Conservation (phyloP, 2,113 vertebrate genomes). For the Opisthocomus hoazin region DNA sequence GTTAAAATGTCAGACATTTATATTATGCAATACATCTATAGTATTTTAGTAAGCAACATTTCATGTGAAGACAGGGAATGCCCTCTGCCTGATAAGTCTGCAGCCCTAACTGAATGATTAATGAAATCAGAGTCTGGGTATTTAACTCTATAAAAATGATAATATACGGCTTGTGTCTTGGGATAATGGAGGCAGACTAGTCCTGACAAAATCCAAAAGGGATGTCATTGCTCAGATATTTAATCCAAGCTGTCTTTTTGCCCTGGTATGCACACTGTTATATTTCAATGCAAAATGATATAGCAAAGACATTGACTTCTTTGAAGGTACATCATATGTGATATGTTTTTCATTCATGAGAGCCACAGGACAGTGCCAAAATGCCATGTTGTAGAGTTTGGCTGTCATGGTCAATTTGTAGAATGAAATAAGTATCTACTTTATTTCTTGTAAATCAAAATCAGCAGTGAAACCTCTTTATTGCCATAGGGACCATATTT, state of each 20-base stretch:
- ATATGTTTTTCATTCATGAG: constrained; percentile 1
- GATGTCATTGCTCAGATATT: constrained; percentile 23
- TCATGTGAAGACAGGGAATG: not conserved
- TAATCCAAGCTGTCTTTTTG: not conserved
- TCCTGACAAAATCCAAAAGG: not conserved
- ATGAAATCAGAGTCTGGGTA: constrained; percentile 23
- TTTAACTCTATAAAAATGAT: constrained; percentile 41
- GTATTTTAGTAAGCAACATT: not conserved
- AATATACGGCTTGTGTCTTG: constrained; percentile 1
- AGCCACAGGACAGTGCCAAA: not conserved
- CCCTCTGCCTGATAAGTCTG: not conserved
- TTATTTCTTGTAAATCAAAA: constrained; percentile 33
- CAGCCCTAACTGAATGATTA: constrained; percentile 17
- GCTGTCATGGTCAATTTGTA: constrained; percentile 17
- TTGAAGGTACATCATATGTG: not conserved
- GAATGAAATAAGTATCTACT: not conserved
- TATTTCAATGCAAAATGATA: not conserved
- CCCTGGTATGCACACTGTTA: not conserved
- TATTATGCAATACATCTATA: not conserved
- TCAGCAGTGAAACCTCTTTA: not conserved
- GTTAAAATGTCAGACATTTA: not conserved
- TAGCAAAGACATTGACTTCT: not conserved
- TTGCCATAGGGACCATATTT: constrained; percentile 14
- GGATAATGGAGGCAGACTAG: not conserved
- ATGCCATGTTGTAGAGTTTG: not conserved